Percentiles rank a stretch among this genome's conserved stretches.
Conservation (phyloP, 2,797 vertebrate genomes). For the Sternarchorhynchus goeldii region DNA sequence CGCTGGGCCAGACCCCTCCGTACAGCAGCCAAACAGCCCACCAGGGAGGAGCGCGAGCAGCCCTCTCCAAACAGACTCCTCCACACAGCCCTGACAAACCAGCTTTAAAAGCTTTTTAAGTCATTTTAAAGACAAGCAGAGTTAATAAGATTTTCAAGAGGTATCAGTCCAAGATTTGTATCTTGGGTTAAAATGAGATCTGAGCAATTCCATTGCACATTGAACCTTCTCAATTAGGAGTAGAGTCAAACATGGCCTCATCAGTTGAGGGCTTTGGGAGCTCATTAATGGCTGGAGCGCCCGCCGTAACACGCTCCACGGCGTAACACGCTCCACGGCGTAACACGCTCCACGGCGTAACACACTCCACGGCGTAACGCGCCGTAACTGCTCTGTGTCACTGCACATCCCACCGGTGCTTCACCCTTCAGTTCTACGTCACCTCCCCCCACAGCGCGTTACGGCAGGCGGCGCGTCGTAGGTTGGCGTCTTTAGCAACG, state of each 20-base stretch:
- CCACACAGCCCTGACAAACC: background rate
- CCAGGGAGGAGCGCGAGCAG: slow-evolving; percentile 38
- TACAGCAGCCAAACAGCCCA: slow-evolving; percentile 42
- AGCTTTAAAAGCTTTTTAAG: no score
- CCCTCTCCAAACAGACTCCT: background rate
- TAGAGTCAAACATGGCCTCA: background rate
- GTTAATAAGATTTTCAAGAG: background rate
- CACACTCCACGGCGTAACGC: background rate
- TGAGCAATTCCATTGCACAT: background rate
- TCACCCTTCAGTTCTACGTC: no score
- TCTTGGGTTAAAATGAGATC: background rate
- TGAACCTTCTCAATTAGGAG: background rate
- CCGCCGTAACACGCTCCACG: background rate
- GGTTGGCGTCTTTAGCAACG: no score
- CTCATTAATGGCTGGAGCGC: background rate
- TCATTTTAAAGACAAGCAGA: background rate
- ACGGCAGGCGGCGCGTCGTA: no score
- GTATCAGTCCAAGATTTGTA: background rate
- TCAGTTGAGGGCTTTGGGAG: background rate
- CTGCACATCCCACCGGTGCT: background rate
- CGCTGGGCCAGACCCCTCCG: slow-evolving; percentile 38
- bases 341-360: background rate
- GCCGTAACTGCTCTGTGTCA: background rate
- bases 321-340: background rate
- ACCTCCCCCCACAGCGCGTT: no score